Conservation (phyloP, 2,797 vertebrate species). For the Malacoraja senta region DNA sequence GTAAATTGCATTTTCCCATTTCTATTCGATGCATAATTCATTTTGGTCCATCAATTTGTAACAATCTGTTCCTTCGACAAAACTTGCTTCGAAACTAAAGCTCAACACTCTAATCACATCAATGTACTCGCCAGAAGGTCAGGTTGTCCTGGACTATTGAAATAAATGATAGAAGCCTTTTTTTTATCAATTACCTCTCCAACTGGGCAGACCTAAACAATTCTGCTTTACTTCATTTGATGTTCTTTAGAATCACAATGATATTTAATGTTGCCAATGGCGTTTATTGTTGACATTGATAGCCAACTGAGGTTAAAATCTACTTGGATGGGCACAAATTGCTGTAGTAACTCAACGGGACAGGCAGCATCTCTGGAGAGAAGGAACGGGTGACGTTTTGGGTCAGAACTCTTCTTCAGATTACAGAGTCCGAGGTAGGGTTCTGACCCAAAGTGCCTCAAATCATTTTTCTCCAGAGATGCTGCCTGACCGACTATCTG, state of each 20-base stretch:
- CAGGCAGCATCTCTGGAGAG: too few relatives aligned
- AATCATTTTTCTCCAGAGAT: too few relatives aligned
- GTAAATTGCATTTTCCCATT: neutral
- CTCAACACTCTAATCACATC: neutral
- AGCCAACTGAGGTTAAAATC: neutral
- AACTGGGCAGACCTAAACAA: neutral
- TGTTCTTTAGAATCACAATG: neutral
- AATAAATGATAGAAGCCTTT: neutral
- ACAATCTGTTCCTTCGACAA: neutral
- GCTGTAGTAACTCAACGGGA: too few relatives aligned
- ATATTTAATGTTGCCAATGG: neutral
- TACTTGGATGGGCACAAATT: neutral
- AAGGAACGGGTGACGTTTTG: too few relatives aligned
- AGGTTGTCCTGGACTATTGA: neutral
- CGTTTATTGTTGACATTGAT: neutral
- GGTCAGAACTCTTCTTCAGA: too few relatives aligned
- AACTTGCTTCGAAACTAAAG: neutral
- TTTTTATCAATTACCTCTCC: neutral
- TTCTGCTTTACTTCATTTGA: neutral
- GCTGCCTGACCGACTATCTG: too few relatives aligned
- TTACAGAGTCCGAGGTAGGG: too few relatives aligned
- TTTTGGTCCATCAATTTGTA: neutral
- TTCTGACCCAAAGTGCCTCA: too few relatives aligned
- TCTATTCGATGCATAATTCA: slow-evolving; percentile 19
- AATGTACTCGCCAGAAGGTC: neutral